Evolutionary conservation across 2,797 vertebrate species (phyloP).

Genomic region (Ctenopoma multispine): DNA sequence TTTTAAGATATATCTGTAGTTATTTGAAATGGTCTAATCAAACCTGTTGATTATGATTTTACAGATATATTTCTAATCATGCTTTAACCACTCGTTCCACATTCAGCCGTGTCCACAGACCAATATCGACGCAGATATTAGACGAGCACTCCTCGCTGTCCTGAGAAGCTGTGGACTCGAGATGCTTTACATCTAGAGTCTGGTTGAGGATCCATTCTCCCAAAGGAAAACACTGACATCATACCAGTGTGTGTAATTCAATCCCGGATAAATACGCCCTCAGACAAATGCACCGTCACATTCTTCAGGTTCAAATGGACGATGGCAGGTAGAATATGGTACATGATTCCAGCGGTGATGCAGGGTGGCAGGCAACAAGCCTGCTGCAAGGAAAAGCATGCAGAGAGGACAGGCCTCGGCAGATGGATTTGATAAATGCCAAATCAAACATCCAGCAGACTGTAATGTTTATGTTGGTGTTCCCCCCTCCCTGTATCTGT

Average conservation of each 20-base stretch:
- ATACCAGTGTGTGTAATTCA: conserved; percentile 22
- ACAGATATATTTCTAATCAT: no score
- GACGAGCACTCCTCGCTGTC: neutral
- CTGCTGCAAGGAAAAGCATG: conserved; percentile 18
- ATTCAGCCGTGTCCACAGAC: no score
- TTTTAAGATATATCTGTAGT: no score
- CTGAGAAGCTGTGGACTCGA: neutral
- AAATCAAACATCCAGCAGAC: conserved; percentile 23
- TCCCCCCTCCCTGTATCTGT: conserved; percentile 28
- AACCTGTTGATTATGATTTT: no score
- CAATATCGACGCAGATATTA: no score
- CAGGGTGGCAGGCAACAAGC: conserved; percentile 21
- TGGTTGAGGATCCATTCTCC: conserved; percentile 17
- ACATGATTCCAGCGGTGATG: conserved; percentile 33
- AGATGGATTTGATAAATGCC: conserved; percentile 40
- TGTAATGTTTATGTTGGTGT: conserved; percentile 24
- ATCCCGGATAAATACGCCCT: conserved; percentile 17
- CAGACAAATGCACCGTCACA: conserved; percentile 49
- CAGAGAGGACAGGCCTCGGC: conserved; percentile 1
- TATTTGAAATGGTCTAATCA: no score
- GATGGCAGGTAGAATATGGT: conserved; percentile 34
- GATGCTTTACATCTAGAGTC: conserved; percentile 7
- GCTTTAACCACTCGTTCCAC: no score
- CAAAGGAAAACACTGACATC: conserved; percentile 51
- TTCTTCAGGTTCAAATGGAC: conserved; percentile 45